Percentiles rank a stretch among this genome's conserved stretches.
Conservation (phyloP, 2,888 invertebrate genomes). For the Lordiphosa fenestrarum region DNA sequence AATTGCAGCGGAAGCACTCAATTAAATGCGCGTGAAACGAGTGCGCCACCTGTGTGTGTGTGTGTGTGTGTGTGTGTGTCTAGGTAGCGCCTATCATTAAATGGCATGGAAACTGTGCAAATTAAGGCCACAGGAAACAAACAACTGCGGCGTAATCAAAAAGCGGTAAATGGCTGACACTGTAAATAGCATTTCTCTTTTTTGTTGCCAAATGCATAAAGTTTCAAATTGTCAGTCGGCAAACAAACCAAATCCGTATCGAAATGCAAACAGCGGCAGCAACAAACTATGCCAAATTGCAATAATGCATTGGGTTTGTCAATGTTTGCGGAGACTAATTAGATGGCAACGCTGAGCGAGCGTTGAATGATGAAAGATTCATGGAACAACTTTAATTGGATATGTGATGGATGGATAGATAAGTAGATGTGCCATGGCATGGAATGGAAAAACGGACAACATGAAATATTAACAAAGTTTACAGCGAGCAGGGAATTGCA, state of each 20-base stretch:
- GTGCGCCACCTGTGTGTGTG: constrained; percentile 57
- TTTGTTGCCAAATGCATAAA: constrained; percentile 57
- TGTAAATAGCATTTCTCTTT: constrained; percentile 50
- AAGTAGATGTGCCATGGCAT: constrained; percentile 6
- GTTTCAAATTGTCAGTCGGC: constrained; percentile 52
- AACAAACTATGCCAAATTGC: constrained; percentile 24
- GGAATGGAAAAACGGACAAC: constrained; percentile 6
- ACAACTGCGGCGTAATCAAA: constrained; percentile 72
- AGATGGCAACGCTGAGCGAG: constrained; percentile 37
- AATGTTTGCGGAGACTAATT: constrained; percentile 59
- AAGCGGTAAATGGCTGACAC: constrained; percentile 67
- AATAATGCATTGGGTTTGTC: constrained; percentile 49
- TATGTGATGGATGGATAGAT: constrained; percentile 34
- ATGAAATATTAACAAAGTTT: constrained; percentile 10
- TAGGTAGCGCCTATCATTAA: constrained; percentile 44
- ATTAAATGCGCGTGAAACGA: constrained; percentile 74
- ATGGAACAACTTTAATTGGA: constrained; percentile 41
- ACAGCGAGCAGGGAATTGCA: constrained; percentile 8
- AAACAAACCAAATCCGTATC: constrained; percentile 35
- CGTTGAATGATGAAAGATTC: constrained; percentile 42
- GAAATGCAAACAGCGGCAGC: constrained; percentile 12
- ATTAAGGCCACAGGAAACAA: constrained; percentile 70
- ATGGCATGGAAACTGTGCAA: constrained; percentile 35
- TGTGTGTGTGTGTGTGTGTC: constrained; percentile 7
- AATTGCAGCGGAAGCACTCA: constrained; percentile 74